Conservation (phyloP, 2,113 vertebrate genomes). For the Thunnus maccoyii region DNA sequence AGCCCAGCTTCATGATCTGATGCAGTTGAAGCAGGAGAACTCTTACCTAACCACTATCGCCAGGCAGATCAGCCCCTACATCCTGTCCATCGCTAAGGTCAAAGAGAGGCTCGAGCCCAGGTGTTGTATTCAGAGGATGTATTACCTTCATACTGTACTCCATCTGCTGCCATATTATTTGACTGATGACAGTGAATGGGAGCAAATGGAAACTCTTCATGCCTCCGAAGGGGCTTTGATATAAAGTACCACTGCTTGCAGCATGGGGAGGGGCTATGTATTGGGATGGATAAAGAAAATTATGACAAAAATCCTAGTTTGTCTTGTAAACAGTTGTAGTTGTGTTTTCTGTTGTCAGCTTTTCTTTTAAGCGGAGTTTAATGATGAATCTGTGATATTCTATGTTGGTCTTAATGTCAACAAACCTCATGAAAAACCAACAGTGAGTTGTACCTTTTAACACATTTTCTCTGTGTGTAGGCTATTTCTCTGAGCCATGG, state of each 20-base stretch:
- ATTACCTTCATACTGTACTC: too few relatives aligned
- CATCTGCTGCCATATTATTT: slow-evolving; percentile 1
- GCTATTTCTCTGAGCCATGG: not conserved
- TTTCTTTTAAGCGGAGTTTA: not conserved
- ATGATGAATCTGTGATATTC: not conserved
- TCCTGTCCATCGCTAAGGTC: slow-evolving; percentile 94
- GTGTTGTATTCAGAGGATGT: slow-evolving; percentile 69
- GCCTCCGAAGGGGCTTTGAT: not conserved
- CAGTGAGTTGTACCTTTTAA: not conserved
- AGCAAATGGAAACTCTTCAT: not conserved
- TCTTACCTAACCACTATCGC: slow-evolving; percentile 91
- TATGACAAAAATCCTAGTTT: too few relatives aligned
- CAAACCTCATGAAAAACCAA: not conserved
- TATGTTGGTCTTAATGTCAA: not conserved
- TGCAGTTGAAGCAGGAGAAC: slow-evolving; percentile 95
- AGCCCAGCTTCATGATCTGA: slow-evolving; percentile 95
- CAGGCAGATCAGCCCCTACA: slow-evolving; percentile 92
- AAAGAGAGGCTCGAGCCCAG: slow-evolving; percentile 95
- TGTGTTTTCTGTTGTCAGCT: too few relatives aligned
- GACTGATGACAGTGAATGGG: not conserved
- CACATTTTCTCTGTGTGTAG: not conserved
- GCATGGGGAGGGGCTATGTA: too few relatives aligned
- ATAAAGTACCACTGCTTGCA: not conserved
- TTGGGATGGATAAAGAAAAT: not conserved
- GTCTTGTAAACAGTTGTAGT: too few relatives aligned